phyloP scores from a whole-genome alignment of 2,113 vertebrate genomes.

The Scalopus aquaticus region DNA sequence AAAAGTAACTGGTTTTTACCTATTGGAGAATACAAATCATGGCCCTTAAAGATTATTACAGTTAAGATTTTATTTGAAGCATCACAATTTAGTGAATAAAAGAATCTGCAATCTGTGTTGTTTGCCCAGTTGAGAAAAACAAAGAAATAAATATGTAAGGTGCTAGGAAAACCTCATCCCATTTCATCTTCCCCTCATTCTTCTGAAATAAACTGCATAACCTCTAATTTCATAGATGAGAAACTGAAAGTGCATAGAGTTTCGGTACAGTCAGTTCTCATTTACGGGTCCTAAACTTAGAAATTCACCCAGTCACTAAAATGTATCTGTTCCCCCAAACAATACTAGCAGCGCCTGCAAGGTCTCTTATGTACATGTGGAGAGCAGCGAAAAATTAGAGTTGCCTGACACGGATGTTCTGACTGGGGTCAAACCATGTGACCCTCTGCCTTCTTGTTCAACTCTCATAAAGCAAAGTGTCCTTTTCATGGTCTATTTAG shows the following conservation, averaged over 20 bases:
- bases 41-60: conserved; percentile 76
- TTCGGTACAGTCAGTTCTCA: background rate
- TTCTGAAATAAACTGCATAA: background rate
- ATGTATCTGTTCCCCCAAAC: background rate
- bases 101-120: conserved; percentile 72
- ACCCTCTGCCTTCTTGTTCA: background rate
- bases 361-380: background rate
- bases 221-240: background rate
- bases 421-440: background rate
- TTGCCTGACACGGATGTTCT: background rate
- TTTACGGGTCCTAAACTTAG: background rate
- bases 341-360: background rate
- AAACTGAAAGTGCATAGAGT: background rate
- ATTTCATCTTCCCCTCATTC: background rate
- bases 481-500: background rate
- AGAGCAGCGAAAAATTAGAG: background rate
- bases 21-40: conserved; percentile 76
- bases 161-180: background rate
- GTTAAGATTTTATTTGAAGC: conserved; percentile 84
- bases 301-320: background rate
- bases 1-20: conserved; percentile 83
- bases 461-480: background rate
- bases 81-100: conserved; percentile 82
- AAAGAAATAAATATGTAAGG: background rate
- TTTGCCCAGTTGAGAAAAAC: conserved; percentile 79